These are phyloP conservation scores for Gavialis gangeticus DNA, from an alignment of 2,113 vertebrate genomes.

Conservation along the genomic window DNA sequence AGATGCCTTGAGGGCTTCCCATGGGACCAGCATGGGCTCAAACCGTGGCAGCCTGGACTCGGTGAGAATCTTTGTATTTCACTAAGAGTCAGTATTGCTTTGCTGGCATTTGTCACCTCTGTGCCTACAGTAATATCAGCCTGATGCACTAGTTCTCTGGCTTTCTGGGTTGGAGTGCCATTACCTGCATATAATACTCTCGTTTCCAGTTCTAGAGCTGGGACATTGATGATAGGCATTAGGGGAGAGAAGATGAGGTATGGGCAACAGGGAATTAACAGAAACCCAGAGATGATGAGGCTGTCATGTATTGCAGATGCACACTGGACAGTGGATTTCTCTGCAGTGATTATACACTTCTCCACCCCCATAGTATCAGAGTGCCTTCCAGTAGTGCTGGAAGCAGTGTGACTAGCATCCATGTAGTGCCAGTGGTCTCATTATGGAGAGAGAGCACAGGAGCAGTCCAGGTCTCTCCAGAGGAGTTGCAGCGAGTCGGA, in stretches of 20 bases:
- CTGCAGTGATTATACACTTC: not conserved
- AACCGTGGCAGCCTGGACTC: constrained; percentile 91
- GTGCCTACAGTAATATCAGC: not conserved
- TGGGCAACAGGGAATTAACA: not conserved
- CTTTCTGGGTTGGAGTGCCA: not conserved
- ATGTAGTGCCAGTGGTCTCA: not conserved
- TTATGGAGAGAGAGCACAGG: not conserved
- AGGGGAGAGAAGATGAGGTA: not conserved
- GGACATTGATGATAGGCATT: not conserved
- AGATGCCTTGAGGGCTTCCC: constrained; percentile 85
- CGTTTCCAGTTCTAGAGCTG: not conserved
- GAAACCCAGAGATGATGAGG: not conserved
- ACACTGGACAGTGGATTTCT: not conserved
- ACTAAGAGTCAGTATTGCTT: not conserved
- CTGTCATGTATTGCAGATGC: not conserved
- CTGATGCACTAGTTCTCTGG: not conserved
- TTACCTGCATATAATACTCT: not conserved
- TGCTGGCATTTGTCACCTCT: not conserved
- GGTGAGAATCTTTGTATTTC: constrained; percentile 76
- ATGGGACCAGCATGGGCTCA: constrained; percentile 88
- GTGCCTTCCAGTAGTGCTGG: not conserved
- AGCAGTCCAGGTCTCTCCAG: not conserved
- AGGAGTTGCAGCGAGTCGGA: not conserved
- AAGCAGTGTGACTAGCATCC: not conserved
- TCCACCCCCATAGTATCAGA: not conserved